Percentiles rank a stretch among this genome's conserved stretches.
Conservation (phyloP, 2,797 vertebrate species). For the Platalea minor region DNA sequence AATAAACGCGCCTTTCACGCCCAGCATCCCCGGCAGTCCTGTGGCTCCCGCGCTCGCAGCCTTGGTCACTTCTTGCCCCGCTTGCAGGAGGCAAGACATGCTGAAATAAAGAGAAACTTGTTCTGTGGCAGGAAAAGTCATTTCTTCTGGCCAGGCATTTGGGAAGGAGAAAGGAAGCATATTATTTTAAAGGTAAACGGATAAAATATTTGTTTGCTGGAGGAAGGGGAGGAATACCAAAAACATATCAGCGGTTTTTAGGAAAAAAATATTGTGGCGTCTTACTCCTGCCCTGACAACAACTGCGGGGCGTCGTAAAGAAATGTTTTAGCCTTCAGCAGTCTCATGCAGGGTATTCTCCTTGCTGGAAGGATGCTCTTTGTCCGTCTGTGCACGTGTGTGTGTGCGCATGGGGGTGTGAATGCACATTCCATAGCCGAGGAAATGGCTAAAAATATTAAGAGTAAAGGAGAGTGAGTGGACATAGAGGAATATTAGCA, state of each 20-base stretch:
- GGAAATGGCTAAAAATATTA: background rate
- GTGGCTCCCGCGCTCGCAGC: background rate
- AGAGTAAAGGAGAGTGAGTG: background rate
- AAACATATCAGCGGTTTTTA: background rate
- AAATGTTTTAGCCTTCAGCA: background rate
- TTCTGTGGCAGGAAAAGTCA: constrained; percentile 22
- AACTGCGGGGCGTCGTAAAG: background rate
- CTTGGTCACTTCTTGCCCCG: background rate
- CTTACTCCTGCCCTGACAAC: background rate
- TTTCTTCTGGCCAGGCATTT: constrained; percentile 46
- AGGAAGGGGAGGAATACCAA: constrained; percentile 19
- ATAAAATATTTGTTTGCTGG: constrained; percentile 52
- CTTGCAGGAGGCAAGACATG: constrained; percentile 20
- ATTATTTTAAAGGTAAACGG: constrained; percentile 65
- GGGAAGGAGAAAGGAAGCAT: constrained; percentile 45
- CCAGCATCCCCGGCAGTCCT: background rate
- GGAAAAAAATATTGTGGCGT: background rate
- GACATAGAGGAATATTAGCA: background rate
- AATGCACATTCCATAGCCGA: fast-evolving
- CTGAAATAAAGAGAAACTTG: constrained; percentile 60
- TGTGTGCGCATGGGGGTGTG: fast-evolving
- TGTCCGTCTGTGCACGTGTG: fast-evolving
- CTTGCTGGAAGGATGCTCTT: background rate
- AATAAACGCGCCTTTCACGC: constrained; percentile 54
- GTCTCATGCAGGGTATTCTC: background rate